These are phyloP conservation scores for Drosophila paramelanica DNA, from an alignment of 2,888 invertebrate species.

Conservation along the genomic window DNA sequence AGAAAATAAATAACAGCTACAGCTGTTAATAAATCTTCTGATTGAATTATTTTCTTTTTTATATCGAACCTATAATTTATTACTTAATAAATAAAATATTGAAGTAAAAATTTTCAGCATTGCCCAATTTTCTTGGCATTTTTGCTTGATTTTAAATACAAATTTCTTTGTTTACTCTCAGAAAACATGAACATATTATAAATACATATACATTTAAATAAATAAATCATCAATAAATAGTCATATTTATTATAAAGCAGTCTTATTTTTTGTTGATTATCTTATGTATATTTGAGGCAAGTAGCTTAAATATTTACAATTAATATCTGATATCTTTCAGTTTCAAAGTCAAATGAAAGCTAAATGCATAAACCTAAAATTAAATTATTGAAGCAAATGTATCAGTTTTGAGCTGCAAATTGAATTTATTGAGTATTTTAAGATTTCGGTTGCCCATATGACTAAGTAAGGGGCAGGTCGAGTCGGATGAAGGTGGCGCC, in stretches of 20 bases:
- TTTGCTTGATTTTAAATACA: too few species aligned
- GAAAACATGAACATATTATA: too few species aligned
- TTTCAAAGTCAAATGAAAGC: neutral
- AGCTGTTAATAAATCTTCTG: constrained; percentile 19
- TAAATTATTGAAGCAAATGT: neutral
- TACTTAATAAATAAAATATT: neutral
- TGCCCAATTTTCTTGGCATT: too few species aligned
- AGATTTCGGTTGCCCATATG: constrained; percentile 22
- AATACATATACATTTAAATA: too few species aligned
- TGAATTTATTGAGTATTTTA: constrained; percentile 21
- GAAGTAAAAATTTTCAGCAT: too few species aligned
- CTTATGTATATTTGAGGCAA: neutral
- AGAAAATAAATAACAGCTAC: neutral
- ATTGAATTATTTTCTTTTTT: constrained; percentile 4
- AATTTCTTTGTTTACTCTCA: too few species aligned
- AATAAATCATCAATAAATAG: too few species aligned
- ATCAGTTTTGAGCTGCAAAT: neutral
- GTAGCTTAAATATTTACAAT: neutral
- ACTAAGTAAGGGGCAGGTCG: neutral
- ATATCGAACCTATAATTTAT: constrained; percentile 12
- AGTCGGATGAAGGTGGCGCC: constrained; percentile 11
- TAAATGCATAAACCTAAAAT: constrained; percentile 4
- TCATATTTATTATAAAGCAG: too few species aligned
- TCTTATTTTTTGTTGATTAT: too few species aligned
- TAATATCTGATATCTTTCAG: neutral